Conservation (phyloP, 2,888 invertebrate species). For the Andrena hattorfiana region DNA sequence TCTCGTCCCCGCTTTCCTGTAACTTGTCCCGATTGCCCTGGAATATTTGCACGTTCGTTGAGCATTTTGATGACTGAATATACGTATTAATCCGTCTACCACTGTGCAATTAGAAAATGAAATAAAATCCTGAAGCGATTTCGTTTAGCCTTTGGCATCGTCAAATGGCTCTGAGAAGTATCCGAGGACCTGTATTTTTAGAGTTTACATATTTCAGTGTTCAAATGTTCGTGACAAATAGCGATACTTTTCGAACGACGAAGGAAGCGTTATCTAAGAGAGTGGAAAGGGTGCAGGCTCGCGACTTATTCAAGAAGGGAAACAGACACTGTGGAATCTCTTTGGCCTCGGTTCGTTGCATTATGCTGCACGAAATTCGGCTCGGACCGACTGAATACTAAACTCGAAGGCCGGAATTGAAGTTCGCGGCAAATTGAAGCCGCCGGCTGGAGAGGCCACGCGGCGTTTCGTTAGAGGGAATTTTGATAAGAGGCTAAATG, state of each 20-base stretch:
- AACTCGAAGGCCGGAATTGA: slow-evolving; percentile 10
- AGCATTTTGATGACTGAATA: slow-evolving; percentile 36
- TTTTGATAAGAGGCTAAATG: slow-evolving; percentile 40
- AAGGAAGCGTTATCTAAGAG: not conserved
- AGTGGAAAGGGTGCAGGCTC: not conserved
- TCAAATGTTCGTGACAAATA: too few species aligned
- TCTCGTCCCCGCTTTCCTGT: not conserved
- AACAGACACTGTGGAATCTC: slow-evolving; percentile 3
- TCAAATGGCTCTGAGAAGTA: too few species aligned
- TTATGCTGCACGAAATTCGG: not conserved
- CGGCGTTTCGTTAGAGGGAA: slow-evolving; percentile 2
- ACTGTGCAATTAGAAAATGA: not conserved
- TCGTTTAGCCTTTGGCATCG: too few species aligned
- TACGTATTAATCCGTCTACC: slow-evolving; percentile 39
- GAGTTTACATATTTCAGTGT: too few species aligned
- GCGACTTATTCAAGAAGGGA: not conserved
- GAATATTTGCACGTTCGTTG: slow-evolving; percentile 38
- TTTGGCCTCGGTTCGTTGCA: not conserved
- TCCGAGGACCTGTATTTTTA: too few species aligned
- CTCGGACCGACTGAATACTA: slow-evolving; percentile 22
- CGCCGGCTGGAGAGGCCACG: not conserved
- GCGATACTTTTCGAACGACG: not conserved
- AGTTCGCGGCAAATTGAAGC: slow-evolving; percentile 41
- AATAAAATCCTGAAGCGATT: not conserved
- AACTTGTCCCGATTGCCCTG: slow-evolving; percentile 19